Evolutionary conservation across 2,113 vertebrate species (phyloP), one percentile per base, ranked within the genome.

Genomic region (Arvicanthis niloticus): DNA sequence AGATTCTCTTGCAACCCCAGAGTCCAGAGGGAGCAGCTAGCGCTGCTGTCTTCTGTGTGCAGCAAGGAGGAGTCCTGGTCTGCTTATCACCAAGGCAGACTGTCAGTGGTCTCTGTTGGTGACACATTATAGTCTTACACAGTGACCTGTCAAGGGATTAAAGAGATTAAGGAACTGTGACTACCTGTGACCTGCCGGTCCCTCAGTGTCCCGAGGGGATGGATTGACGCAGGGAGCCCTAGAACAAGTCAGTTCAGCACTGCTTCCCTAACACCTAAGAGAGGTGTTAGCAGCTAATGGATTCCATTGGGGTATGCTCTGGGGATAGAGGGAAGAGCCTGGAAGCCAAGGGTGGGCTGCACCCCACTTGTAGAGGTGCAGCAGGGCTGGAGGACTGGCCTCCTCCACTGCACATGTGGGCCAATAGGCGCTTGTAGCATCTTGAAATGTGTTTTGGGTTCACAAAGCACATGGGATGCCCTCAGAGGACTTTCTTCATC

Each of bases 21-120:
- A 53, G 40, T 3, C 40, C n/a, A 93, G 77, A 93, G 77, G 37
- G 37, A 68, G 37, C 45, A 87, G n/a, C 60, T 95, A 84, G 42
- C 6, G 40, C 48, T 31, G 22, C 24, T 29, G 40, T 60, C n/a
- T 92, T 29, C 65, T 45, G 19, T 92, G 67, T 42, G n/a, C 77
- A 4, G 40, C 11, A 82, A 72, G 90, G 34, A 56, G 5, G 34
- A 88, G 70, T 51, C 65, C 53, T 93, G 65, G 34, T 88, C 53
- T 86, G 22, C n/a, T 70, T 72, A 24, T 82, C 70, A 88, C 93
- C 93, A 89, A 88, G 19, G 51, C 29, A 40, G 24, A 13, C 34
- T 78, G 12, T 77, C 65, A 48, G 48, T 42, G 53, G 26, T 81
- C 62, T 94, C 88, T 42, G 42, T 1, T 90, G 85, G 60, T 29